Conservation (phyloP, 2,113 vertebrate species). For the Limnothrissa miodon region DNA sequence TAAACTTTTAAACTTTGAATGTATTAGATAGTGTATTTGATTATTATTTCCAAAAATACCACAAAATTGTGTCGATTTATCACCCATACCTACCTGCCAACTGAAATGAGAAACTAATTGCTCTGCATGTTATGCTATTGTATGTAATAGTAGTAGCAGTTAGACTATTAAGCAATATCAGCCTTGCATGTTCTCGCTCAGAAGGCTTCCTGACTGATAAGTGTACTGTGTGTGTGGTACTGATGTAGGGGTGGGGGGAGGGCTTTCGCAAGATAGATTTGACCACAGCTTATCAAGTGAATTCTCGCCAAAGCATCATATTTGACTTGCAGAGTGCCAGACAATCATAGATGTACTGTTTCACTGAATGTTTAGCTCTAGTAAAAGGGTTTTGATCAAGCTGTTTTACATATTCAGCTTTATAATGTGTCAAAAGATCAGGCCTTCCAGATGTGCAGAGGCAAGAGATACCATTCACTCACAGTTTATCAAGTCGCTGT, state of each 20-base stretch:
- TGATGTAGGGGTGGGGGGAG: neutral
- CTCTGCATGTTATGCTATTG: neutral
- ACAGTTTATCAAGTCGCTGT: too few species aligned
- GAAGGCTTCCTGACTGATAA: constrained; percentile 66
- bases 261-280: neutral
- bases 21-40: too few species aligned
- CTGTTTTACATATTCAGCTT: too few species aligned
- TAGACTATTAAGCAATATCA: constrained; percentile 49
- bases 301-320: neutral
- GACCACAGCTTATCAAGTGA: constrained; percentile 24
- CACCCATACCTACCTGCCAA: neutral
- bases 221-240: constrained; percentile 27
- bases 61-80: too few species aligned
- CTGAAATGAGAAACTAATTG: neutral
- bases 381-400: too few species aligned
- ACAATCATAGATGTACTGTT: neutral
- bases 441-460: too few species aligned
- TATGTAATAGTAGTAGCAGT: neutral
- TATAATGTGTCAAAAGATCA: too few species aligned
- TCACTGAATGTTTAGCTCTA: too few species aligned
- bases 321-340: neutral
- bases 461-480: too few species aligned
- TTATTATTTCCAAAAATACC: too few species aligned
- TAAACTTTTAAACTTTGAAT: too few species aligned
- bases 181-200: constrained; percentile 48